Evolutionary conservation across 1,140 invertebrate genomes (phyloP).

Genomic region (Drosophila repletoides): DNA sequence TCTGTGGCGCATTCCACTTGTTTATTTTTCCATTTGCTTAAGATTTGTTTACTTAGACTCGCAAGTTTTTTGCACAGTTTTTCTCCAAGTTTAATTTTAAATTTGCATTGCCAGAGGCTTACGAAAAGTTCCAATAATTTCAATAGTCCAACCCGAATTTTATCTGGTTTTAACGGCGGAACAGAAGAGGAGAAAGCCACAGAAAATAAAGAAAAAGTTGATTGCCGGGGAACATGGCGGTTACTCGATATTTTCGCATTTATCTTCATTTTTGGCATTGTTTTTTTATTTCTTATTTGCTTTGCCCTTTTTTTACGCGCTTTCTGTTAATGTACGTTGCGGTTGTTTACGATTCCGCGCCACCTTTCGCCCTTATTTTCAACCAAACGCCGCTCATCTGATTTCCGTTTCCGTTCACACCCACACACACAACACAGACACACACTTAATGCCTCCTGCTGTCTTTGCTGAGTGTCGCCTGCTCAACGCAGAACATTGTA

Average conservation of each 20-base stretch:
- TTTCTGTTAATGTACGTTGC: constrained; percentile 42
- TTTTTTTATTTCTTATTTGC: constrained; percentile 58
- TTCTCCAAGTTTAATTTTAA: background rate
- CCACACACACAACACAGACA: background rate
- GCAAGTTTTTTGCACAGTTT: background rate
- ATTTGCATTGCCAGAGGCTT: constrained; percentile 13
- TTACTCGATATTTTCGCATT: constrained; percentile 68
- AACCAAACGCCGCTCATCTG: constrained; percentile 35
- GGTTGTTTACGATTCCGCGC: constrained; percentile 46
- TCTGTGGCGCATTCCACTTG: background rate
- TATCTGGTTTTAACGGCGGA: background rate
- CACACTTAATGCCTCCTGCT: constrained; percentile 44
- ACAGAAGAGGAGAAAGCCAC: background rate
- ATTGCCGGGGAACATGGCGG: constrained; percentile 27
- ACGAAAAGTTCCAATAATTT: constrained; percentile 1
- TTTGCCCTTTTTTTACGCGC: constrained; percentile 39
- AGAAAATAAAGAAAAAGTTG: background rate
- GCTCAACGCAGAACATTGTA: constrained; percentile 49
- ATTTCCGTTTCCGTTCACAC: constrained; percentile 46
- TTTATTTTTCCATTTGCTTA: constrained; percentile 1
- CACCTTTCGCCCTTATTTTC: constrained; percentile 10
- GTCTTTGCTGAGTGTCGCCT: constrained; percentile 39
- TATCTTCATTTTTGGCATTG: constrained; percentile 66
- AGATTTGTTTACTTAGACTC: constrained; percentile 8
- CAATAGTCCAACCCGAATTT: background rate